Evolutionary conservation across 2,888 invertebrate species (phyloP).

Genomic region (Trissoscelio sp.): DNA sequence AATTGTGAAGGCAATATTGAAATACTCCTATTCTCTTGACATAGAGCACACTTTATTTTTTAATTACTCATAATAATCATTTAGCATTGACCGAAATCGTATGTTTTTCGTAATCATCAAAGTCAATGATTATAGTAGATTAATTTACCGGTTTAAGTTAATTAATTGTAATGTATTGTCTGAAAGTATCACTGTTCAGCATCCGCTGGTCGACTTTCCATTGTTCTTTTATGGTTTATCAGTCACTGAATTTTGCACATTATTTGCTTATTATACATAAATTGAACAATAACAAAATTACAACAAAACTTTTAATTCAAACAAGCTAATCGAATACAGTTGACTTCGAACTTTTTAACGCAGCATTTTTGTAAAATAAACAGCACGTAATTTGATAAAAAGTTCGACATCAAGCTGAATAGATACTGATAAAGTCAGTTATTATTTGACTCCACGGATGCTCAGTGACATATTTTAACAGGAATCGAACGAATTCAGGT

Average conservation of each 20-base stretch:
- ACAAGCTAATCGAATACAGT: background rate
- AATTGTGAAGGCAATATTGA: conserved; percentile 20
- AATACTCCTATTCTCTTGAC: conserved; percentile 74
- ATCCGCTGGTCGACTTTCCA: conserved; percentile 78
- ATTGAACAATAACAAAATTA: conserved; percentile 11
- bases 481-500: conserved; percentile 75
- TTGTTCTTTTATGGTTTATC: conserved; percentile 55
- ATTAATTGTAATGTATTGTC: conserved; percentile 83
- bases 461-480: conserved; percentile 78
- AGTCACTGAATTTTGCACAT: conserved; percentile 50
- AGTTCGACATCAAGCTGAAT: conserved; percentile 5
- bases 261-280: conserved; percentile 13
- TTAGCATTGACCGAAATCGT: conserved; percentile 82
- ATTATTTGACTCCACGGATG: conserved; percentile 78
- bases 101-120: conserved; percentile 77
- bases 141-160: conserved; percentile 82
- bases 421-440: conserved; percentile 39
- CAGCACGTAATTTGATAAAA: conserved; percentile 27
- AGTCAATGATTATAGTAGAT: conserved; percentile 81
- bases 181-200: conserved; percentile 82
- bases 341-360: conserved; percentile 30
- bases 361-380: conserved; percentile 1
- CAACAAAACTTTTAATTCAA: conserved; percentile 12
- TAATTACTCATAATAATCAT: conserved; percentile 82
- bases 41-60: conserved; percentile 83